Conservation (phyloP, 2,797 vertebrate species). For the Tauraco hartlaubi region DNA sequence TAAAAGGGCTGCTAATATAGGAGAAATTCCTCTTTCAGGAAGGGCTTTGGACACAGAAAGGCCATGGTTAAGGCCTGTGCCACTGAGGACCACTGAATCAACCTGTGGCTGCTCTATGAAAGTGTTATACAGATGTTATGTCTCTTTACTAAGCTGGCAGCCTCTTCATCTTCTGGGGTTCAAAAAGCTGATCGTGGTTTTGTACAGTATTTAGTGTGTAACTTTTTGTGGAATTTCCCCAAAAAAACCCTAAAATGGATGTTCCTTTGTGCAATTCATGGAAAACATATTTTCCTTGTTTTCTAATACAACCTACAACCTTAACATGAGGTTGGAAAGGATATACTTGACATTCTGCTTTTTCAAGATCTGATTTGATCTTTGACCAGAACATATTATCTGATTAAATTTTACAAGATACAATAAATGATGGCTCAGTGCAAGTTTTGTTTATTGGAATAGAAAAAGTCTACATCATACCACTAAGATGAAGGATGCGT, state of each 20-base stretch:
- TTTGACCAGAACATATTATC: constrained; percentile 18
- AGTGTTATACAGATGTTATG: not conserved
- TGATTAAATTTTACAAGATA: not conserved
- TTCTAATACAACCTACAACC: constrained; percentile 10
- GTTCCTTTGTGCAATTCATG: not conserved
- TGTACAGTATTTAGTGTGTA: not conserved
- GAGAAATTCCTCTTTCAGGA: too few relatives aligned
- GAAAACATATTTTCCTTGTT: not conserved
- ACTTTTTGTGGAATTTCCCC: not conserved
- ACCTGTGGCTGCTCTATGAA: not conserved
- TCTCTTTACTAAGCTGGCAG: not conserved
- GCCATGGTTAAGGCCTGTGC: too few relatives aligned
- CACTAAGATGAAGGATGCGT: not conserved
- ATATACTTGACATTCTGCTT: not conserved
- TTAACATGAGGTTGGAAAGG: not conserved
- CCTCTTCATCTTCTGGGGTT: not conserved
- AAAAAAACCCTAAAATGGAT: not conserved
- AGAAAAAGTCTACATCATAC: not conserved
- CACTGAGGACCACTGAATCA: not conserved
- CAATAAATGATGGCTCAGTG: not conserved
- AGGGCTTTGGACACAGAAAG: too few relatives aligned
- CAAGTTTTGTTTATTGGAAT: not conserved
- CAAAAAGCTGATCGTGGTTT: not conserved
- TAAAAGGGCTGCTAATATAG: too few relatives aligned
- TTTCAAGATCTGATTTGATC: not conserved